Conservation (phyloP, 2,113 vertebrate genomes). For the Saccopteryx bilineata region DNA sequence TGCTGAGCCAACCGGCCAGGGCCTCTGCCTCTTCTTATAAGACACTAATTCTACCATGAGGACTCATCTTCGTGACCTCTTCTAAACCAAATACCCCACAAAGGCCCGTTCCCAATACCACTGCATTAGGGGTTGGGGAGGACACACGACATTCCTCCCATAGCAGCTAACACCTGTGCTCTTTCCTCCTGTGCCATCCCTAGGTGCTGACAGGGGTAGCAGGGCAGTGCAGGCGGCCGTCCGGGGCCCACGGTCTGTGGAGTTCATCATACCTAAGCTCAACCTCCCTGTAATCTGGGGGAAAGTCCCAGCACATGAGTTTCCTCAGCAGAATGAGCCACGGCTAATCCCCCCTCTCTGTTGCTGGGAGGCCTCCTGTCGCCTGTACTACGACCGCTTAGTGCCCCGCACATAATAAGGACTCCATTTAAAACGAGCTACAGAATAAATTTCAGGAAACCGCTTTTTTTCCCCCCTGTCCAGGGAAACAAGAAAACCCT, state of each 20-base stretch:
- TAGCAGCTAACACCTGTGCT: too few species aligned
- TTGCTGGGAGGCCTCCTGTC: fast-evolving
- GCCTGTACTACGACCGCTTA: neutral
- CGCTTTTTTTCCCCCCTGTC: neutral
- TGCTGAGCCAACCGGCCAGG: too few species aligned
- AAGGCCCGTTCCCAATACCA: neutral
- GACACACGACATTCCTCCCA: neutral
- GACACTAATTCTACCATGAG: neutral
- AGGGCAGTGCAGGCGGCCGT: neutral
- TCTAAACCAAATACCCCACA: neutral
- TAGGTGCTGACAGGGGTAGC: neutral
- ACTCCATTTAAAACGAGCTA: neutral
- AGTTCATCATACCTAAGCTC: neutral
- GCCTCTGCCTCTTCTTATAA: neutral
- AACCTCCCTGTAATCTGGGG: neutral
- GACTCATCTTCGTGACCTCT: neutral
- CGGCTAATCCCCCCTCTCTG: neutral
- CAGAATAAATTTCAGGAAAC: neutral
- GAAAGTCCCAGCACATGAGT: neutral
- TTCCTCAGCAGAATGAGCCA: neutral
- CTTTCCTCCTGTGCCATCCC: neutral
- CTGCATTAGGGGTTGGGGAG: too few species aligned
- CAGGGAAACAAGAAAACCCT: conserved; percentile 12
- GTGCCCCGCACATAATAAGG: neutral
- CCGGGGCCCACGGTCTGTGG: neutral